Conservation (phyloP, 1,140 invertebrate genomes). For the Thaumatotibia leucotreta region DNA sequence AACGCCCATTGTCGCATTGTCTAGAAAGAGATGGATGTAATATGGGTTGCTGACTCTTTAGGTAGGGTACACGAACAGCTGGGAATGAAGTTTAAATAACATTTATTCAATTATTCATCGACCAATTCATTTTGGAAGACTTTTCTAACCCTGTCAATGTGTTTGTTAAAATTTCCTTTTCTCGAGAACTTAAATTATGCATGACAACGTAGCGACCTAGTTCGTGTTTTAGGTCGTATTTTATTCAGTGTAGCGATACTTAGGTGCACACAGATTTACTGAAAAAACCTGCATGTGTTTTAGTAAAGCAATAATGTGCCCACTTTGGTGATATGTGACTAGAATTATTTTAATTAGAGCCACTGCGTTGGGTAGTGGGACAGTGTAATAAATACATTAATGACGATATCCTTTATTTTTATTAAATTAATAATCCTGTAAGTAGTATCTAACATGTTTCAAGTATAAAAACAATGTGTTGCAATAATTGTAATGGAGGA, state of each 20-base stretch:
- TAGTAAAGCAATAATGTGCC: conserved; percentile 32
- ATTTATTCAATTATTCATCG: no score
- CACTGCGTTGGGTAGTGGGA: conserved; percentile 36
- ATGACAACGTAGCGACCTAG: not conserved
- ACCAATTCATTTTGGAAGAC: no score
- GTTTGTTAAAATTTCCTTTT: not conserved
- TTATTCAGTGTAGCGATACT: conserved; percentile 31
- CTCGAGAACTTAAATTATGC: not conserved
- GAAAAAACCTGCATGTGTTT: conserved; percentile 37
- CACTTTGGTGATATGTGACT: conserved; percentile 24
- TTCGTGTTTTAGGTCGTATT: not conserved
- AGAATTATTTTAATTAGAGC: conserved; percentile 23
- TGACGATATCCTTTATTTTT: no score
- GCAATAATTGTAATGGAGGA: no score
- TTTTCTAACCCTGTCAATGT: not conserved
- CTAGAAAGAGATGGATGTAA: no score
- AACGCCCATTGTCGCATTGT: no score
- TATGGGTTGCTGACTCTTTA: no score
- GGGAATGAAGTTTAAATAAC: not conserved
- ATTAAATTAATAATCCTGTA: no score
- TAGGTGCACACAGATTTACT: conserved; percentile 38
- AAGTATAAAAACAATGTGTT: no score
- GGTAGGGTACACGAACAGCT: no score
- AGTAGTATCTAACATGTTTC: no score
- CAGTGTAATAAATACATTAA: not conserved